Percentiles rank a stretch among this genome's conserved stretches.
Evolutionary conservation across 2,113 vertebrate genomes (phyloP).

Genomic region (Garra rufa): DNA sequence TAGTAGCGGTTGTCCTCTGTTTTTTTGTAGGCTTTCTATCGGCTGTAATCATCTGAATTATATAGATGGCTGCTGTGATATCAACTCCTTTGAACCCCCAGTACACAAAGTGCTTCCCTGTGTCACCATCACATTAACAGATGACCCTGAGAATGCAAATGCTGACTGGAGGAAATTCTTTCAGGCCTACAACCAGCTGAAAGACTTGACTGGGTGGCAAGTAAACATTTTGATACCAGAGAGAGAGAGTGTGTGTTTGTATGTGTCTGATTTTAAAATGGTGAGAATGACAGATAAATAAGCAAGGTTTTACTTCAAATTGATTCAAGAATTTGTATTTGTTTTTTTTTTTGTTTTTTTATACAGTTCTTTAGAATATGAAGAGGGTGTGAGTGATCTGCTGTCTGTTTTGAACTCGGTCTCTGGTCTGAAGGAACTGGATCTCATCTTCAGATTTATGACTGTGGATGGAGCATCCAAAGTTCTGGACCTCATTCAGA

Average conservation of each 20-base stretch:
- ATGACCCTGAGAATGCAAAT: neutral
- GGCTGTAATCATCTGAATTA: conserved; percentile 36
- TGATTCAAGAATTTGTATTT: neutral
- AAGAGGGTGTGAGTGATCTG: neutral
- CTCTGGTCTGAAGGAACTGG: conserved; percentile 21
- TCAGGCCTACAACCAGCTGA: conserved; percentile 32
- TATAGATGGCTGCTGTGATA: neutral
- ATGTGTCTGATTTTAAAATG: neutral
- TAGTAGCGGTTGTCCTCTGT: neutral
- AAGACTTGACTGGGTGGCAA: conserved; percentile 13
- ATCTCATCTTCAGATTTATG: conserved; percentile 4
- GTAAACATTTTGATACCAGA: neutral
- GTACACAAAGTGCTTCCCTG: conserved; percentile 36
- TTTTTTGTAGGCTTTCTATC: neutral
- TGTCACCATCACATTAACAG: neutral
- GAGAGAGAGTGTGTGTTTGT: neutral
- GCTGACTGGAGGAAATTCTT: conserved; percentile 33
- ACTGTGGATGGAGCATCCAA: conserved; percentile 15
- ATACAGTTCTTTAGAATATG: conserved; percentile 30
- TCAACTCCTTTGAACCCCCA: neutral
- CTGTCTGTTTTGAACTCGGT: neutral
- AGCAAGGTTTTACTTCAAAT: neutral
- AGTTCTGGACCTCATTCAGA: conserved; percentile 25
- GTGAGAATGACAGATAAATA: neutral
- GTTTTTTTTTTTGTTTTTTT: neutral